Evolutionary conservation across 2,113 vertebrate genomes (phyloP).

Genomic region (Pao palembangensis): DNA sequence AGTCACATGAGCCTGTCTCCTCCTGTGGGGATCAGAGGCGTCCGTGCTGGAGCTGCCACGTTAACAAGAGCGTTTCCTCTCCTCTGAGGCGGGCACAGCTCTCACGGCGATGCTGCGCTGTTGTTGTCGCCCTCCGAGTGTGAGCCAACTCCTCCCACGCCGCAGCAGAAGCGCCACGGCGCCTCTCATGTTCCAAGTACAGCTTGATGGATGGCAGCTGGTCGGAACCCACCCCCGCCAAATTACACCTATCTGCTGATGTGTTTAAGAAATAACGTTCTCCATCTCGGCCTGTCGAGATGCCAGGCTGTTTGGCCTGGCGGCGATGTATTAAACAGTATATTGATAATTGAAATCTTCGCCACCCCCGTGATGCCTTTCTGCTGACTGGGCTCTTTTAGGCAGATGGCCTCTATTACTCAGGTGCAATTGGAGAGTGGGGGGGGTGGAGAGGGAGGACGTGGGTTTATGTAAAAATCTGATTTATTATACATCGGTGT

Average conservation of each 20-base stretch:
- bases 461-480: constrained; percentile 12
- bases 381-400: constrained; percentile 70
- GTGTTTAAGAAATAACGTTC: constrained; percentile 68
- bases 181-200: constrained; percentile 43
- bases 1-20: too few species aligned
- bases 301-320: constrained; percentile 63
- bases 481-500: constrained; percentile 21
- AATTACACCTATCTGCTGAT: constrained; percentile 70
- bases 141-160: constrained; percentile 3
- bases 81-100: too few species aligned
- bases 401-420: constrained; percentile 71
- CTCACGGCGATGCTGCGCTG: too few species aligned
- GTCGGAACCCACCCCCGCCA: constrained; percentile 49
- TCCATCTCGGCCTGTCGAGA: constrained; percentile 63
- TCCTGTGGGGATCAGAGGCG: too few species aligned
- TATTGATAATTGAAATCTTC: constrained; percentile 77
- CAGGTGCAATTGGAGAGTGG: constrained; percentile 45
- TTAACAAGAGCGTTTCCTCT: too few species aligned
- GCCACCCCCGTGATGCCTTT: constrained; percentile 46
- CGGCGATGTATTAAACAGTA: constrained; percentile 70
- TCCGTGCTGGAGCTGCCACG: too few species aligned
- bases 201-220: constrained; percentile 63
- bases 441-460: neutral
- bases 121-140: too few species aligned
- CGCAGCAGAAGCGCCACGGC: constrained; percentile 26